These are phyloP conservation scores for Planococcus citri DNA, from an alignment of 1,140 invertebrate species.

Conservation along the genomic window DNA sequence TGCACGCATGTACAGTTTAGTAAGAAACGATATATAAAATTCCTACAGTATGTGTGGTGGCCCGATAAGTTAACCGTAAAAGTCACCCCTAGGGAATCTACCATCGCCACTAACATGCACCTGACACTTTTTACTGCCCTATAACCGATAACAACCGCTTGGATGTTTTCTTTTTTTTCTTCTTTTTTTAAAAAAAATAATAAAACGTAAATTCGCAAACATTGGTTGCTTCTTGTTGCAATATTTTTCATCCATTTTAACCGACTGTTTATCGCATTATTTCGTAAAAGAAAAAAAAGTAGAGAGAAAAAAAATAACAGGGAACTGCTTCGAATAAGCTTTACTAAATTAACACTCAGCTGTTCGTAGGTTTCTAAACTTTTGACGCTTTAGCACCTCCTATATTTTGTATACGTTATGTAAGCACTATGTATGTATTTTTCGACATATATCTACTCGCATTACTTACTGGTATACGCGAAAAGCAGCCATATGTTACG, in stretches of 20 bases:
- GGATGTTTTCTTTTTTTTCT: conserved; percentile 1
- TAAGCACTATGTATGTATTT: neutral
- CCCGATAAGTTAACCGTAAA: conserved; percentile 18
- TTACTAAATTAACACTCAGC: too few species aligned
- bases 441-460: neutral
- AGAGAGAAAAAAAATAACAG: too few species aligned
- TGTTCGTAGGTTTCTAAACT: too few species aligned
- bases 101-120: conserved; percentile 12
- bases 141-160: conserved; percentile 19
- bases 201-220: conserved; percentile 17
- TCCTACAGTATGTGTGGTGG: neutral
- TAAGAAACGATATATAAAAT: conserved; percentile 17
- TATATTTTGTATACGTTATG: too few species aligned
- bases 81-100: conserved; percentile 16
- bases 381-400: too few species aligned
- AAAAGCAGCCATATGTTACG: neutral
- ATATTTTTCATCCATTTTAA: neutral
- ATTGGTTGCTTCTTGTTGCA: neutral
- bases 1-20: conserved; percentile 7
- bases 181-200: too few species aligned
- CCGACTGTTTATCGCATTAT: neutral
- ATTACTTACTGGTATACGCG: too few species aligned
- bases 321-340: too few species aligned
- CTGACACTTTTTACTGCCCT: conserved; percentile 18
- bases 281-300: too few species aligned